Conservation (phyloP, 2,113 vertebrate genomes). For the Solea solea region DNA sequence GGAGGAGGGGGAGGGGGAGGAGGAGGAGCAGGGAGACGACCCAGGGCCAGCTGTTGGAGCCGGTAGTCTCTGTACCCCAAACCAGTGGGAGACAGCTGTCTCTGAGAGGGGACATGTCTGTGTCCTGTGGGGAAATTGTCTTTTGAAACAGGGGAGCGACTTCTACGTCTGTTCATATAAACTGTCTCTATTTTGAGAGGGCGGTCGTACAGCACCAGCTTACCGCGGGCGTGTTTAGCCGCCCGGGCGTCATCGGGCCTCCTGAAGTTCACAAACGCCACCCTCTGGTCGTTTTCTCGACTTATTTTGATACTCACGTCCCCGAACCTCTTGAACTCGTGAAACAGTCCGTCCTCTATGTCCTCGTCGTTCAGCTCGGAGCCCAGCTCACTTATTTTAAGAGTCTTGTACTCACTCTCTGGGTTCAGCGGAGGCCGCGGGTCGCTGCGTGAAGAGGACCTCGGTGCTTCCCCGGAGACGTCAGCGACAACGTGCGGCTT, state of each 20-base stretch:
- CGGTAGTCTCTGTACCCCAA: slow-evolving; percentile 92
- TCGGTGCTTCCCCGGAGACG: slow-evolving; percentile 58
- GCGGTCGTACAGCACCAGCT: slow-evolving; percentile 92
- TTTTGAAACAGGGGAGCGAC: slow-evolving; percentile 90
- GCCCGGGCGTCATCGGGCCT: slow-evolving; percentile 93
- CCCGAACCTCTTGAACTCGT: slow-evolving; percentile 96
- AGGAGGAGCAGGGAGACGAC: slow-evolving; percentile 88
- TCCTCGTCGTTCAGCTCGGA: slow-evolving; percentile 94
- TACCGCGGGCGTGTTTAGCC: slow-evolving; percentile 92
- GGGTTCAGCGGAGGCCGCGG: slow-evolving; percentile 61
- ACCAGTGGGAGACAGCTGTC: slow-evolving; percentile 86
- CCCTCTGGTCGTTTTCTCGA: slow-evolving; percentile 89
- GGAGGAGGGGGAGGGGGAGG: slow-evolving; percentile 78
- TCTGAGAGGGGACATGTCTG: slow-evolving; percentile 82
- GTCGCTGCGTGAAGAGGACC: slow-evolving; percentile 77
- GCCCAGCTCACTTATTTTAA: slow-evolving; percentile 95
- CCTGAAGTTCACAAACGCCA: slow-evolving; percentile 95
- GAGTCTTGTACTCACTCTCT: slow-evolving; percentile 92
- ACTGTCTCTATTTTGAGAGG: slow-evolving; percentile 94
- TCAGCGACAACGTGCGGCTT: slow-evolving; percentile 66
- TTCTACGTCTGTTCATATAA: slow-evolving; percentile 85
- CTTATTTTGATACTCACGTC: slow-evolving; percentile 97
- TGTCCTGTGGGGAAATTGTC: slow-evolving; percentile 82
- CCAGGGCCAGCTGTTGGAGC: slow-evolving; percentile 92
- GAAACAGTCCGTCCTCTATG: slow-evolving; percentile 95